A percentile compares a stretch with the other conserved stretches of the same genome.
Evolutionary conservation across 2,888 invertebrate species (phyloP).

Genomic region (Pycnomerus fuliginosus): DNA sequence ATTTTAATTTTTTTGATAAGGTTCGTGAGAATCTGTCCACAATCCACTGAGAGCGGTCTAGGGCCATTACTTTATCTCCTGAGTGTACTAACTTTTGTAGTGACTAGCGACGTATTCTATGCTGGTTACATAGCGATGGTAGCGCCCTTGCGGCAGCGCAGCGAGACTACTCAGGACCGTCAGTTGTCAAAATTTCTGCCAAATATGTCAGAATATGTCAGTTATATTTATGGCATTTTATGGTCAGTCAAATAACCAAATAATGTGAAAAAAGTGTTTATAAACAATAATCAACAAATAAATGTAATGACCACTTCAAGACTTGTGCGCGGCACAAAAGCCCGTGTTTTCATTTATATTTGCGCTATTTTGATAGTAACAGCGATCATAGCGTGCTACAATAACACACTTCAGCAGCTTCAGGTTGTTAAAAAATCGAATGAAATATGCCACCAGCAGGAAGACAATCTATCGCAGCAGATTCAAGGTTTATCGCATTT

Average conservation of each 20-base stretch:
- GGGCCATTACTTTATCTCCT: no score
- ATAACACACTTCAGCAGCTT: constrained; percentile 59
- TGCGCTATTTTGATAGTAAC: constrained; percentile 56
- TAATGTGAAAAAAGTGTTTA: constrained; percentile 9
- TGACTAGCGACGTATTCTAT: no score
- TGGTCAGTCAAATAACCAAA: not conserved
- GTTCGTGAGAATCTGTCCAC: no score
- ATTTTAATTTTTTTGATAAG: no score
- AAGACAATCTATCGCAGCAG: constrained; percentile 60
- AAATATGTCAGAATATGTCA: no score
- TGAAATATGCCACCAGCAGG: constrained; percentile 59
- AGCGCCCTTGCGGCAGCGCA: no score
- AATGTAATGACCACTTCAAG: constrained; percentile 56
- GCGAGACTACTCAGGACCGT: no score
- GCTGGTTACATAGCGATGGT: no score
- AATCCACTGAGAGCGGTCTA: no score
- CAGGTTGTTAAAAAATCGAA: constrained; percentile 57
- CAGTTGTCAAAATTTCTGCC: no score
- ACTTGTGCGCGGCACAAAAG: constrained; percentile 60
- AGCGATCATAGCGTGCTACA: constrained; percentile 60
- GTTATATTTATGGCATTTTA: not conserved
- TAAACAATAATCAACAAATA: constrained; percentile 21
- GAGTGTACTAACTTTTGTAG: no score
- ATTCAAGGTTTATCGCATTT: constrained; percentile 61
- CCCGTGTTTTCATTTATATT: constrained; percentile 58